Conservation (phyloP, 92 coral and sea anemone genomes). For the Phenganax marumi region DNA sequence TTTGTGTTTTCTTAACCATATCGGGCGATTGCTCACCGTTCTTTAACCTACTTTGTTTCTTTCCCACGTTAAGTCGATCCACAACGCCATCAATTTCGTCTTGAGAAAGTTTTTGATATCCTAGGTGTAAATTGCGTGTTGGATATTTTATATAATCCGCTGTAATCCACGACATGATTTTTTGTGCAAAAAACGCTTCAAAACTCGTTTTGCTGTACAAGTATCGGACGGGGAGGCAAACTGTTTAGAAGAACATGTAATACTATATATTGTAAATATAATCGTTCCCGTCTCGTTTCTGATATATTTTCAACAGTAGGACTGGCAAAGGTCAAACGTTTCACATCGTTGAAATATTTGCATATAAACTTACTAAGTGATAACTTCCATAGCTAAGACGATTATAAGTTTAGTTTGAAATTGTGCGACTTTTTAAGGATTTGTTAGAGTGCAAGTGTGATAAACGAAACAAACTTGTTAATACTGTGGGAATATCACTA, state of each 20-base stretch:
- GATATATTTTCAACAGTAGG: not conserved
- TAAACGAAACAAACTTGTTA: no score
- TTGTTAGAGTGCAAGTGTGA: no score
- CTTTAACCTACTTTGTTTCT: not conserved
- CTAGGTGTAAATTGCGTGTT: constrained; percentile 14
- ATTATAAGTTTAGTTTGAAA: no score
- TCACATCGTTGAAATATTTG: constrained; percentile 1
- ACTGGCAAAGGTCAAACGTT: not conserved
- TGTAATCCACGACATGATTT: constrained; percentile 25
- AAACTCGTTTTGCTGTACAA: no score
- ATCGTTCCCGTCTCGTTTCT: not conserved
- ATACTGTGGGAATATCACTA: no score
- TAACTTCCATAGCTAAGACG: no score
- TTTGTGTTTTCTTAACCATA: not conserved
- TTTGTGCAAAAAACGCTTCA: not conserved
- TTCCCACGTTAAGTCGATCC: not conserved
- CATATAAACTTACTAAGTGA: no score
- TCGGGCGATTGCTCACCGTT: not conserved
- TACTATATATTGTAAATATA: constrained; percentile 16
- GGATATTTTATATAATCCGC: constrained; percentile 26
- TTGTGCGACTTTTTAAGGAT: no score
- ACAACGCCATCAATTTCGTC: constrained; percentile 22
- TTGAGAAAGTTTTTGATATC: constrained; percentile 17
- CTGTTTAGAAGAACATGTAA: not conserved
- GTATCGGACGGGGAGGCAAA: not conserved